Evolutionary conservation across 2,113 vertebrate species (phyloP).

Genomic region (Dunckerocampus dactyliophorus): DNA sequence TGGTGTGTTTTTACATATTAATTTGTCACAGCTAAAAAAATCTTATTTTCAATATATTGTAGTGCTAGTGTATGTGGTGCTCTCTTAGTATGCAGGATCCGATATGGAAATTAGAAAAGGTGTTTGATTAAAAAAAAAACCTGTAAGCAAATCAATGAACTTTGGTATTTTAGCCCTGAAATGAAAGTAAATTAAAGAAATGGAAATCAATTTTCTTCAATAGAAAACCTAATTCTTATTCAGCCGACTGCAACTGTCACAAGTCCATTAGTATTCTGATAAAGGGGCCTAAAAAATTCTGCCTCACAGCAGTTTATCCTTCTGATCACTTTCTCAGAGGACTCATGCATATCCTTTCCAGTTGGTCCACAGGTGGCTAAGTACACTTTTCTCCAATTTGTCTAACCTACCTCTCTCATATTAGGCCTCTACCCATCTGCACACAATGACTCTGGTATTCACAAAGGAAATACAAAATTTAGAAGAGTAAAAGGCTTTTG

Average conservation of each 20-base stretch:
- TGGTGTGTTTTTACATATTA: too few species aligned
- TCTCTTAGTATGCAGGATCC: background rate
- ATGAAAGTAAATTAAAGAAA: background rate
- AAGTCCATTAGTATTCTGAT: conserved; percentile 36
- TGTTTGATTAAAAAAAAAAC: background rate
- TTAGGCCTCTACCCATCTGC: conserved; percentile 51
- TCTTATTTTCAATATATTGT: background rate
- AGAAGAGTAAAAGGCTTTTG: conserved; percentile 60
- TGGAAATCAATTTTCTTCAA: background rate
- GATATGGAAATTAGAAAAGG: too few species aligned
- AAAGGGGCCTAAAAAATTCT: conserved; percentile 30
- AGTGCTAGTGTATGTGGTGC: background rate
- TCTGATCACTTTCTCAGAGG: conserved; percentile 43
- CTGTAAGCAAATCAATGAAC: background rate
- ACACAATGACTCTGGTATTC: conserved; percentile 45
- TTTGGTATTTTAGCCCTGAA: background rate
- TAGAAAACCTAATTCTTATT: background rate
- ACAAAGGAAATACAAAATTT: conserved; percentile 42
- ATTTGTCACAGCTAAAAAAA: too few species aligned
- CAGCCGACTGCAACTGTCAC: background rate
- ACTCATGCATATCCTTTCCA: conserved; percentile 41
- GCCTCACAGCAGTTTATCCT: conserved; percentile 53
- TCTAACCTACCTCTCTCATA: conserved; percentile 57
- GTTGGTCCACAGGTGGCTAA: conserved; percentile 65
- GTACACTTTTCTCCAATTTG: conserved; percentile 55